A percentile compares a stretch with the other conserved stretches of the same genome.
These are phyloP conservation scores for Phortica variegata DNA, from an alignment of 1,140 invertebrate species.

Conservation along the genomic window DNA sequence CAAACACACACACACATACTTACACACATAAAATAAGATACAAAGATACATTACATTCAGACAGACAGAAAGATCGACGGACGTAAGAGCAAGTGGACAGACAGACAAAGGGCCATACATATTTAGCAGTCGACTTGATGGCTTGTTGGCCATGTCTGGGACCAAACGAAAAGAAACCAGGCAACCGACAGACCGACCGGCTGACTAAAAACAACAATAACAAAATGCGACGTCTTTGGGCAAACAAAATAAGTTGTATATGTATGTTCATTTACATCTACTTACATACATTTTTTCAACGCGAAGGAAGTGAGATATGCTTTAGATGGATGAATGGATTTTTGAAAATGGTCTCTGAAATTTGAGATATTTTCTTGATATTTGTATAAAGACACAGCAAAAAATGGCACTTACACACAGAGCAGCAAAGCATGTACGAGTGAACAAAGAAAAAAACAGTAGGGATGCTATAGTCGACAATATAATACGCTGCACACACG, in stretches of 20 bases:
- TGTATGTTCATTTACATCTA: constrained; percentile 31
- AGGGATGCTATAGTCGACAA: too few species aligned
- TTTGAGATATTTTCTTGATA: constrained; percentile 52
- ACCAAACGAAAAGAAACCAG: constrained; percentile 9
- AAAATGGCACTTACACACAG: too few species aligned
- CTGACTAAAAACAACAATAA: constrained; percentile 15
- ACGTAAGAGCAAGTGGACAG: constrained; percentile 13
- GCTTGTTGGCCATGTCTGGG: constrained; percentile 11
- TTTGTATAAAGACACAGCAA: constrained; percentile 30
- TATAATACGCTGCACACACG: too few species aligned
- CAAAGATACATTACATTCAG: constrained; percentile 53
- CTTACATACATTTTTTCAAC: too few species aligned
- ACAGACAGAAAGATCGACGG: constrained; percentile 32
- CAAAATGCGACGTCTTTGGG: constrained; percentile 1
- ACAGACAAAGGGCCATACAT: constrained; percentile 19
- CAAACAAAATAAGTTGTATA: constrained; percentile 39
- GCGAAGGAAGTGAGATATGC: too few species aligned
- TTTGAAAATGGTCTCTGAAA: constrained; percentile 37
- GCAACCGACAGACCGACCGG: too few species aligned
- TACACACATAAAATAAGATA: constrained; percentile 53
- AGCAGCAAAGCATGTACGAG: too few species aligned
- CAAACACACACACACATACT: constrained; percentile 6
- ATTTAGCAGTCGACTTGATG: constrained; percentile 1
- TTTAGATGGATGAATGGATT: neutral
- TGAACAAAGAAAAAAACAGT: too few species aligned